phyloP scores from a whole-genome alignment of 2,797 vertebrate species.

The Sebastes glaucus region DNA sequence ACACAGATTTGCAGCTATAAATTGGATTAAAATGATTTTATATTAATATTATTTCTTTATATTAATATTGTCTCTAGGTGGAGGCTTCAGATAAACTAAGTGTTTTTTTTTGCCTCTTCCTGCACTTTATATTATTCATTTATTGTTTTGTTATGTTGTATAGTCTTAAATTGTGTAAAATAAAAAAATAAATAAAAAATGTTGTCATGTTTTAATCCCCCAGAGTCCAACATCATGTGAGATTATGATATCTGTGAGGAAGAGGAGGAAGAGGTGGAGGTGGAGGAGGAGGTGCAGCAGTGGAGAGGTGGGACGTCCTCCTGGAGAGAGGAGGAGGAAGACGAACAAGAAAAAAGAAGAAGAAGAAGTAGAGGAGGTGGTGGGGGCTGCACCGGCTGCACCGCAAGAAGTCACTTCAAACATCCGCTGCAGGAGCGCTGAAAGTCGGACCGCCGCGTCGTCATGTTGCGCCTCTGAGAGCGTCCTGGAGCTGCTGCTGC shows the following conservation, averaged over 20 bases:
- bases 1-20: conserved; percentile 2
- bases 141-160: too few species aligned
- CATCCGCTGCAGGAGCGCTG: conserved; percentile 25
- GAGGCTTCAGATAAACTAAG: too few species aligned
- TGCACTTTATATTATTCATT: too few species aligned
- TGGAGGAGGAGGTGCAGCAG: background rate
- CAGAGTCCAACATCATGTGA: conserved; percentile 15
- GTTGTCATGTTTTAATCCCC: conserved; percentile 31
- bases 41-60: background rate
- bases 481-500: conserved; percentile 12
- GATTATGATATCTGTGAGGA: conserved; percentile 38
- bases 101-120: too few species aligned
- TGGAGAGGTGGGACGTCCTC: conserved; percentile 67
- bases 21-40: conserved; percentile 21
- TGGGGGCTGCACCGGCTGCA: background rate
- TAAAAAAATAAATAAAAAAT: too few species aligned
- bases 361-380: background rate
- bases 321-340: conserved; percentile 24
- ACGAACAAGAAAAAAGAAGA: background rate
- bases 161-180: too few species aligned
- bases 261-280: background rate
- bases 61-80: background rate
- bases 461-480: conserved; percentile 22
- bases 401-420: conserved; percentile 43
- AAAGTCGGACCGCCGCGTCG: conserved; percentile 13